These are phyloP conservation scores for Bungarus multicinctus DNA, from an alignment of 2,113 vertebrate genomes.

Conservation along the genomic window DNA sequence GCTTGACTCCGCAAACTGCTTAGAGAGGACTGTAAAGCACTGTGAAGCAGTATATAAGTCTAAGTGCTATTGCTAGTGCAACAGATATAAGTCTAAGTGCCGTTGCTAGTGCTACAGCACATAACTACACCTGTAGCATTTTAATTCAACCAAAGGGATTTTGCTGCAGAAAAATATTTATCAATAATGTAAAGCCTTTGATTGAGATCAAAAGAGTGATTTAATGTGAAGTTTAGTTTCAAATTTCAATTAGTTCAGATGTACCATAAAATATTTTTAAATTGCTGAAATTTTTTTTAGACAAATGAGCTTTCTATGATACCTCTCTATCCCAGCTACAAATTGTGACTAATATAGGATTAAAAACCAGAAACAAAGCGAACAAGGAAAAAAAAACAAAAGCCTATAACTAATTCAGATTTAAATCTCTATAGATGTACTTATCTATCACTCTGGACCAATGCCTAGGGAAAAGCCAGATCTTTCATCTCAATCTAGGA, in stretches of 20 bases:
- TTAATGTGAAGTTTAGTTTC: not conserved
- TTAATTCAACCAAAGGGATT: not conserved
- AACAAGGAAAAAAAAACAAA: not conserved
- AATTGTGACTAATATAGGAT: not conserved
- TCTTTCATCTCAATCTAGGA: not conserved
- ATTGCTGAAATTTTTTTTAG: not conserved
- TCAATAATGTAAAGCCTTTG: not conserved
- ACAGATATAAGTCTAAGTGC: too few relatives aligned
- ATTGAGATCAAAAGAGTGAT: not conserved
- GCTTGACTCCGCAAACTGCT: too few relatives aligned
- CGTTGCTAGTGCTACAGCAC: too few relatives aligned
- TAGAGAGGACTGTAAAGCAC: too few relatives aligned
- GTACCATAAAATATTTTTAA: not conserved
- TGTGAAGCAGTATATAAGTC: too few relatives aligned
- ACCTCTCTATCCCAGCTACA: not conserved
- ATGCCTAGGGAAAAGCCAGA: not conserved
- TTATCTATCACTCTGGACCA: not conserved
- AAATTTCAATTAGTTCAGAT: not conserved
- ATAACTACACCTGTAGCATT: not conserved
- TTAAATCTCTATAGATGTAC: not conserved
- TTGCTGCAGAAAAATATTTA: not conserved
- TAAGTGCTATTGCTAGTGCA: too few relatives aligned
- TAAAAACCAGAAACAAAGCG: not conserved
- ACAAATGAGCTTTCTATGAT: not conserved
- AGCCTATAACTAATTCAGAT: not conserved